A percentile compares a stretch with the other conserved stretches of the same genome.
These are phyloP conservation scores for Griposia aprilina DNA, from an alignment of 2,888 invertebrate genomes.

Conservation along the genomic window DNA sequence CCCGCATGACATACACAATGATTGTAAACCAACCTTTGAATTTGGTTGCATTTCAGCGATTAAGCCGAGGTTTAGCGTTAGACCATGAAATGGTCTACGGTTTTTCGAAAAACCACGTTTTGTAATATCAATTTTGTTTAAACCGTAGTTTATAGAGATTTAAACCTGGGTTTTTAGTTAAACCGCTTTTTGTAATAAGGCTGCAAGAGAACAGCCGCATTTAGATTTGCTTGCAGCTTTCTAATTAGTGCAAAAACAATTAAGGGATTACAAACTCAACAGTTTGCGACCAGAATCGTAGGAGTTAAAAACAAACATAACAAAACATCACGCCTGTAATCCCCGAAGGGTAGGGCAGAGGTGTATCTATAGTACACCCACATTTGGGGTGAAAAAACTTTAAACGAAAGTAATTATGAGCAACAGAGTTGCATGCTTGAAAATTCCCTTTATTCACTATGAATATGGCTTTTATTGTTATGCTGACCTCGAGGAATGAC, in stretches of 20 bases:
- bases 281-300: background rate
- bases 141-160: too few relatives aligned
- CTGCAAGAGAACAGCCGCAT: background rate
- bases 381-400: background rate
- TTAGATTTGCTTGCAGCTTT: constrained; percentile 23
- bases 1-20: constrained; percentile 5
- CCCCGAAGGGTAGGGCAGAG: too few relatives aligned
- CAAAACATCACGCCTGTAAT: too few relatives aligned
- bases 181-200: too few relatives aligned
- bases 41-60: constrained; percentile 14
- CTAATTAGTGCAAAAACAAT: background rate
- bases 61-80: too few relatives aligned
- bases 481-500: background rate
- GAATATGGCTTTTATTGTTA: background rate
- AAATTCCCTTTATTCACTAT: background rate
- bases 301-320: background rate
- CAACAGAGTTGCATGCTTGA: background rate
- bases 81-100: too few relatives aligned
- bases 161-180: too few relatives aligned
- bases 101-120: too few relatives aligned
- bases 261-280: background rate
- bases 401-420: background rate
- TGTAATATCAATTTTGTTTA: too few relatives aligned
- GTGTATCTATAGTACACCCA: too few relatives aligned
- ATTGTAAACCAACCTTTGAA: background rate